These are phyloP conservation scores for Cygnus atratus DNA, from an alignment of 2,113 vertebrate species.

Conservation along the genomic window DNA sequence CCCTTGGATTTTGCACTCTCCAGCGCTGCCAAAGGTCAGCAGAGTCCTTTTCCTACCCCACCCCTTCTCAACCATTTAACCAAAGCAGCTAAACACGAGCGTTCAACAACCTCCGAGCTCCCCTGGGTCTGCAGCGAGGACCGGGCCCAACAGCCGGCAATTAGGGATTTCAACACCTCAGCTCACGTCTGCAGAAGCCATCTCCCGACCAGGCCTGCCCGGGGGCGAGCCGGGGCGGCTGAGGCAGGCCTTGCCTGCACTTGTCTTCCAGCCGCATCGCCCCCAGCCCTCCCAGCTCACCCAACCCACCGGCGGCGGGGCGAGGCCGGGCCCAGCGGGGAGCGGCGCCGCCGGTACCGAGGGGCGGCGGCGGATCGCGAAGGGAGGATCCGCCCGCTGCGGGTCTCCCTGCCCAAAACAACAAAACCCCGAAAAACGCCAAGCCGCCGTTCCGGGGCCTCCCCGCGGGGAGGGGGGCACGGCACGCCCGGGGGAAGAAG, in stretches of 20 bases:
- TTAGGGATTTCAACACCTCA: not conserved
- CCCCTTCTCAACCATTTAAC: not conserved
- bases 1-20: not conserved
- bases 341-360: too few relatives aligned
- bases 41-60: not conserved
- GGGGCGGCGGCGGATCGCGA: too few relatives aligned
- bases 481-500: too few relatives aligned
- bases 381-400: too few relatives aligned
- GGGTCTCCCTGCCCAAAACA: too few relatives aligned
- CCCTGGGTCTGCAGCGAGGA: not conserved
- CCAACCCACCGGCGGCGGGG: rapidly evolving
- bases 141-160: not conserved
- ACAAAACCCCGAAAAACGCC: too few relatives aligned
- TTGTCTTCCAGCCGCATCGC: rapidly evolving
- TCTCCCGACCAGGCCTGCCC: rapidly evolving
- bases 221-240: not conserved
- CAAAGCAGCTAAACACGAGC: not conserved
- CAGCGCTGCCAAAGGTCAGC: not conserved
- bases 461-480: too few relatives aligned
- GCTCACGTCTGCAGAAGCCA: not conserved
- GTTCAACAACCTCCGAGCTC: not conserved
- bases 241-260: rapidly evolving
- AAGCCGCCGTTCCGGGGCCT: too few relatives aligned
- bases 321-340: not conserved
- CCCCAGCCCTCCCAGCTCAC: not conserved